Base-by-base conservation (phyloP, 2,113 vertebrate species). In the Rhinolophus sinicus region DNA sequence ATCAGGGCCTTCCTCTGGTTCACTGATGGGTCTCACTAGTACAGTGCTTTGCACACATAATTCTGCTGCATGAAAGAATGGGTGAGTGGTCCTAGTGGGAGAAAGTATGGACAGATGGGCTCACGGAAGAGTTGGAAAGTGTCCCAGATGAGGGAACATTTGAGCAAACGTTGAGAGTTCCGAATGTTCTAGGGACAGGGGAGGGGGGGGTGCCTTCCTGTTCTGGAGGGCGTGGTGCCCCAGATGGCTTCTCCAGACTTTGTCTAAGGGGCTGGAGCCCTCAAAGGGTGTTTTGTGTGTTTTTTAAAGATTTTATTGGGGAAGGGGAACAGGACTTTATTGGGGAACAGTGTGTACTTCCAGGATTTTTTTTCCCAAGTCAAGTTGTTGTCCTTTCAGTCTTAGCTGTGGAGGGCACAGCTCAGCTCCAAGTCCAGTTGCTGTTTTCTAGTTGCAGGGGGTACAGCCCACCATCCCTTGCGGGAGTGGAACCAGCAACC, bases 241-340 rank as follows among this genome's bases (percentile, higher is more conserved):
- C 54, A 30, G 40, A 6, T 83, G 28, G 10, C 40, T 73, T 95
- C 84, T 95, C 28, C 24, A 88, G 96, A 96, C 90, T 95, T 97
- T 88, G 69, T 72, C 65, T 81, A 56, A 75, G 50, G 65, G 62
- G 8, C 52, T 72, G 19, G 62, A 80, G 30, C 52, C 44, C 40
- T 64, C 16, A 26, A n/a, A 47, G n/a, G 58, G 7, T 70, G n/a
- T n/a, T n/a, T n/a, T n/a, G n/a, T n/a, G n/a, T n/a, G n/a, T n/a
- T n/a, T n/a, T n/a, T n/a, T n/a, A n/a, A n/a, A n/a, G n/a, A n/a
- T n/a, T n/a, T n/a, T n/a, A n/a, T n/a, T n/a, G n/a, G n/a, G n/a
- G n/a, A n/a, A n/a, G n/a, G n/a, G n/a, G n/a, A n/a, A n/a, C n/a
- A n/a, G n/a, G n/a, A n/a, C n/a, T n/a, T n/a, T n/a, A n/a, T n/a